phyloP scores from a whole-genome alignment of 2,113 vertebrate species.

The Riparia riparia region DNA sequence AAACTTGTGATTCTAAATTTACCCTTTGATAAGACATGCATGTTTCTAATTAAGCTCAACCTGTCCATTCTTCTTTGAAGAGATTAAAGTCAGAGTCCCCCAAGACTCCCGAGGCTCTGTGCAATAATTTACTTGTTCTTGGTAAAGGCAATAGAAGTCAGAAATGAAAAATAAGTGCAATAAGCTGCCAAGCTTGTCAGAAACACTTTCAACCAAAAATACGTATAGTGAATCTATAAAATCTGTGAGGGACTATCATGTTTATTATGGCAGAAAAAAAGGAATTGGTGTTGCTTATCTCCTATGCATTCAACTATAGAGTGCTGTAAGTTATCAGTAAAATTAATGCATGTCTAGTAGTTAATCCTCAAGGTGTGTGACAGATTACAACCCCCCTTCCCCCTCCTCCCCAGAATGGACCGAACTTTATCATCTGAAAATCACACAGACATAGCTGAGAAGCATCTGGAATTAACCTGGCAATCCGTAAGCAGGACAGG shows the following conservation, averaged over 20 bases:
- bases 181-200: background rate
- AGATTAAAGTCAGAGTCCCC: conserved; percentile 3
- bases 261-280: background rate
- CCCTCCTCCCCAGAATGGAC: background rate
- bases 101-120: background rate
- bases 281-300: background rate
- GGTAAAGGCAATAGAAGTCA: background rate
- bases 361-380: background rate
- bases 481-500: background rate
- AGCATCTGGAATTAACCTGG: background rate
- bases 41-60: conserved; percentile 20
- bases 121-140: background rate
- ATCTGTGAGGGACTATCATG: background rate
- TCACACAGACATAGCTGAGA: background rate
- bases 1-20: background rate
- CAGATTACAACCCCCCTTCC: background rate
- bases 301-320: fast-evolving
- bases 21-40: background rate
- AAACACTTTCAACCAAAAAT: background rate
- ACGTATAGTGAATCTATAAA: background rate
- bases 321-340: background rate
- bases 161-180: background rate
- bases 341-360: background rate
- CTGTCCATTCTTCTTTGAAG: background rate
- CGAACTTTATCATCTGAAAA: background rate